A percentile compares a stretch with the other conserved stretches of the same genome.
These are phyloP conservation scores for Anas bernieri DNA, from an alignment of 2,797 vertebrate genomes.

Conservation along the genomic window DNA sequence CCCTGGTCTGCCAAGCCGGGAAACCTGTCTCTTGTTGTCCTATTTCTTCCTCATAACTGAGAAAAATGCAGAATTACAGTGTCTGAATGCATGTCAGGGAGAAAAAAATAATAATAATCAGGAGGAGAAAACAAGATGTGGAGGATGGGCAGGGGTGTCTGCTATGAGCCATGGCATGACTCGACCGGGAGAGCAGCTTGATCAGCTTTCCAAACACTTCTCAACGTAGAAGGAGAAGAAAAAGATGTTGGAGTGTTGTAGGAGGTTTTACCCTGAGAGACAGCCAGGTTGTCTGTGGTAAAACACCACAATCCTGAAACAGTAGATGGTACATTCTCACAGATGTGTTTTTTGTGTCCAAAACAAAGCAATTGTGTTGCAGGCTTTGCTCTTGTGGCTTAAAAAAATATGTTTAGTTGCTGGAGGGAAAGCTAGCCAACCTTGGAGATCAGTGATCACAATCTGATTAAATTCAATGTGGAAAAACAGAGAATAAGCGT, in stretches of 20 bases:
- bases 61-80: neutral
- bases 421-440: neutral
- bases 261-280: neutral
- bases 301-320: neutral
- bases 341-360: fast-evolving
- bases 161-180: neutral
- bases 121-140: neutral
- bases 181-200: fast-evolving
- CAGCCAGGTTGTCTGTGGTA: neutral
- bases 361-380: neutral
- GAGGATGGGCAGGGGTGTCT: neutral
- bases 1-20: neutral
- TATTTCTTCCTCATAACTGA: neutral
- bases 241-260: neutral
- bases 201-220: neutral
- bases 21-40: neutral
- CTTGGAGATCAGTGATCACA: neutral
- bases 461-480: neutral
- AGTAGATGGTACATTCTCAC: neutral
- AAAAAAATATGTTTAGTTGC: neutral
- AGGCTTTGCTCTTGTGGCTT: neutral
- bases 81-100: neutral
- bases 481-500: neutral
- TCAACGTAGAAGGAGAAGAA: neutral
- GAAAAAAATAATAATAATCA: neutral